A percentile compares a stretch with the other conserved stretches of the same genome.
Evolutionary conservation across 37 sponge, comb jelly and placozoan genomes (phyloP).

Genomic region (Beroe forskalii): DNA sequence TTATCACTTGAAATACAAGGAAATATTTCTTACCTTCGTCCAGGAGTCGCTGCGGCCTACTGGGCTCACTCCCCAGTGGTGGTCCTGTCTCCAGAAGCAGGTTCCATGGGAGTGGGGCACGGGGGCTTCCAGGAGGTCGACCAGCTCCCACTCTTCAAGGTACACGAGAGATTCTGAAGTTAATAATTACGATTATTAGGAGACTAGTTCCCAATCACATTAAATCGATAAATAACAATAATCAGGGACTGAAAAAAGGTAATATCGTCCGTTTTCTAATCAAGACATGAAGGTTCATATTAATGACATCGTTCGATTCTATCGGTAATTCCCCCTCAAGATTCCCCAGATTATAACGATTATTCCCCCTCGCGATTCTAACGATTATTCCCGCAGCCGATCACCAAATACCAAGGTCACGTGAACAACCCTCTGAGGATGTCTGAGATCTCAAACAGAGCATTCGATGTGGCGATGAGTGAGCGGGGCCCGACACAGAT

Average conservation of each 20-base stretch:
- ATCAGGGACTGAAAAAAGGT: not conserved
- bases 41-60: slow-evolving; percentile 33
- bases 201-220: not conserved
- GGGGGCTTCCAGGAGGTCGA: slow-evolving; percentile 53
- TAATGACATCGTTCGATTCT: too few relatives aligned
- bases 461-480: slow-evolving; percentile 30
- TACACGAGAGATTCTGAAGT: slow-evolving; percentile 1
- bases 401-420: slow-evolving; percentile 47
- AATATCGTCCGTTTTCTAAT: not conserved
- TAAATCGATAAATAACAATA: not conserved
- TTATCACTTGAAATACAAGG: too few relatives aligned
- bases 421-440: slow-evolving; percentile 17
- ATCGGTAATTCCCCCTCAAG: too few relatives aligned
- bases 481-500: slow-evolving; percentile 49
- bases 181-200: not conserved
- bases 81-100: slow-evolving; percentile 5
- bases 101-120: not conserved
- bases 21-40: too few relatives aligned
- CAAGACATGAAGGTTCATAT: too few relatives aligned
- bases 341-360: too few relatives aligned
- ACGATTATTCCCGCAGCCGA: too few relatives aligned
- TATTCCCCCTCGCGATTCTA: too few relatives aligned
- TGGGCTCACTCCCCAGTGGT: slow-evolving; percentile 50
- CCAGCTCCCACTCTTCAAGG: slow-evolving; percentile 45
- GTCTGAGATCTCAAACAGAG: slow-evolving; percentile 17